Evolutionary conservation across 2,797 vertebrate species (phyloP).

Genomic region (Sebastolobus alascanus): DNA sequence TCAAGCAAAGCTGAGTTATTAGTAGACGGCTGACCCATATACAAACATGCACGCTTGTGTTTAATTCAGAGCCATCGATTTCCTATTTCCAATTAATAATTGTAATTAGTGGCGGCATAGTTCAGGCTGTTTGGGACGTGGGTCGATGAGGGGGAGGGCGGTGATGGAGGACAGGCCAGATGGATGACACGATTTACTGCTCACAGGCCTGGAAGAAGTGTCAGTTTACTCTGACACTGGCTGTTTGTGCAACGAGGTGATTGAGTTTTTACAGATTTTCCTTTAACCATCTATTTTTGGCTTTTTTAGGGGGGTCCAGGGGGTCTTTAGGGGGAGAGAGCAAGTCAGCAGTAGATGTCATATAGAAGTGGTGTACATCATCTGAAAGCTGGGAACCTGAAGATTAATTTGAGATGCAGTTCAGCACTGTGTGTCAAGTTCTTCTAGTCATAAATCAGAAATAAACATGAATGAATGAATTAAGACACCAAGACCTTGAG

Average conservation of each 20-base stretch:
- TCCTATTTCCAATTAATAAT: constrained; percentile 99
- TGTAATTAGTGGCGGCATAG: constrained; percentile 94
- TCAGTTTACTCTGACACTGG: constrained; percentile 24
- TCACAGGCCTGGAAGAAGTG: constrained; percentile 39
- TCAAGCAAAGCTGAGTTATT: constrained; percentile 35
- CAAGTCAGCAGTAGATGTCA: no score
- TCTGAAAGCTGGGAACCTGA: no score
- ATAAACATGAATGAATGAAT: no score
- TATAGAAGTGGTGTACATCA: no score
- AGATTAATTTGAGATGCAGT: no score
- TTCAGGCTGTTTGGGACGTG: constrained; percentile 83
- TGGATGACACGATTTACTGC: constrained; percentile 86
- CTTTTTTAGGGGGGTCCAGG: no score
- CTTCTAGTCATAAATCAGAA: no score
- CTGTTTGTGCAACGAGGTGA: not conserved
- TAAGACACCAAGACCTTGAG: no score
- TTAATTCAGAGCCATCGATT: constrained; percentile 94
- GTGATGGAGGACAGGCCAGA: constrained; percentile 78
- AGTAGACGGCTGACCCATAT: constrained; percentile 62
- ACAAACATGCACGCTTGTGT: constrained; percentile 57
- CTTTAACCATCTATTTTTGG: not conserved
- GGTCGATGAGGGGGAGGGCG: constrained; percentile 84
- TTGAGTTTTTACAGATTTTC: constrained; percentile 33
- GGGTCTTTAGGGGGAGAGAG: no score
- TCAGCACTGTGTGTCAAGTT: no score